Percentiles rank a stretch among this genome's conserved stretches.
Evolutionary conservation across 2,797 vertebrate species (phyloP).

Genomic region (Pogoniulus pusillus): DNA sequence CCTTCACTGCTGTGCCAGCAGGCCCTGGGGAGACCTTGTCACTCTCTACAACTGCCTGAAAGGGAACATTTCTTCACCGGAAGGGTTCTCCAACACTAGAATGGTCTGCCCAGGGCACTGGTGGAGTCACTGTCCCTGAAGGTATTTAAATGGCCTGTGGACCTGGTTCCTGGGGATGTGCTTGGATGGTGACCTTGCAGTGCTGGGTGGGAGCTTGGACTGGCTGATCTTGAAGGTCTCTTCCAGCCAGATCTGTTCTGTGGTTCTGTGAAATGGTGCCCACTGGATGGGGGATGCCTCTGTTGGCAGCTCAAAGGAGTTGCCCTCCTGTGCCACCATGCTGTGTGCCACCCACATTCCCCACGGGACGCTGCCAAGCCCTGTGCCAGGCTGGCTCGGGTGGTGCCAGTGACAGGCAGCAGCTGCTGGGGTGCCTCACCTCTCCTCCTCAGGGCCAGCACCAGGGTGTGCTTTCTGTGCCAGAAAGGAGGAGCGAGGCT

Average conservation of each 20-base stretch:
- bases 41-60: too few species aligned
- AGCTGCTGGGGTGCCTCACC: conserved; percentile 3
- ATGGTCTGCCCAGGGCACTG: too few species aligned
- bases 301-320: not conserved
- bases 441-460: not conserved
- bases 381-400: not conserved
- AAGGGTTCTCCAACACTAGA: too few species aligned
- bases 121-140: too few species aligned
- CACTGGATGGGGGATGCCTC: accelerated
- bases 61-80: too few species aligned
- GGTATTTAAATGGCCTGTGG: too few species aligned
- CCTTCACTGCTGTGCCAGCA: accelerated
- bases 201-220: too few species aligned
- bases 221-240: too few species aligned
- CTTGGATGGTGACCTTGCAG: too few species aligned
- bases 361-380: not conserved
- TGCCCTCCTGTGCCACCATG: not conserved
- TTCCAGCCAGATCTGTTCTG: too few species aligned
- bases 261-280: not conserved
- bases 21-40: not conserved
- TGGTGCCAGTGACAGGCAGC: conserved; percentile 1
- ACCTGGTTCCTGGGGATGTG: too few species aligned
- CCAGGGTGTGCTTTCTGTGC: not conserved
- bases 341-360: not conserved
- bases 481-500: not conserved